A percentile compares a stretch with the other conserved stretches of the same genome.
These are phyloP conservation scores for Chaetura pelagica DNA, from an alignment of 2,113 vertebrate species.

Conservation along the genomic window DNA sequence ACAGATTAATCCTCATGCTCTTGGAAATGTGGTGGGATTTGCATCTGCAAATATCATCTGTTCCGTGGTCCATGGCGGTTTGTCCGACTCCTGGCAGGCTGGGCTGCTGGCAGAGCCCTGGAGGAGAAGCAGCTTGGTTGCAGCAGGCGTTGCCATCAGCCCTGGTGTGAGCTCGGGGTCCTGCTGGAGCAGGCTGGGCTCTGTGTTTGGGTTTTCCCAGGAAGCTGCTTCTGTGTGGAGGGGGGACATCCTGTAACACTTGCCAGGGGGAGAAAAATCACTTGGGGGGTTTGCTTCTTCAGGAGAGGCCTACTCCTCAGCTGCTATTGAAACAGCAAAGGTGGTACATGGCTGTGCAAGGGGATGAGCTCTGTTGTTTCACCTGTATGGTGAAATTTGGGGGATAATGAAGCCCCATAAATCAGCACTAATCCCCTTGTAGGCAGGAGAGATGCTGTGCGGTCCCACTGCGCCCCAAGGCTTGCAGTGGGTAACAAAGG, in stretches of 20 bases:
- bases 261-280: neutral
- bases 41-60: neutral
- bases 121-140: neutral
- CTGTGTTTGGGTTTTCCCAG: neutral
- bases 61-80: accelerated
- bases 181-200: neutral
- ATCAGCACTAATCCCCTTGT: neutral
- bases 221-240: neutral
- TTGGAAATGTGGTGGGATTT: neutral
- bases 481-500: neutral
- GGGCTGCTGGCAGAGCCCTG: accelerated
- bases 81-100: accelerated
- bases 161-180: accelerated
- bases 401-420: neutral
- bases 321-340: neutral
- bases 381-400: neutral
- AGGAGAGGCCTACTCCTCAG: neutral
- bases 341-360: neutral
- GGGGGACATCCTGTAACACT: accelerated
- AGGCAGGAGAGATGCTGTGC: neutral
- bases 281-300: neutral
- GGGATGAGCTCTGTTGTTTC: neutral
- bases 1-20: neutral
- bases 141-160: neutral
- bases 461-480: accelerated